A percentile compares a stretch with the other conserved stretches of the same genome.
phyloP scores from a whole-genome alignment of 2,888 invertebrate genomes.

The Oeneis ivallda region DNA sequence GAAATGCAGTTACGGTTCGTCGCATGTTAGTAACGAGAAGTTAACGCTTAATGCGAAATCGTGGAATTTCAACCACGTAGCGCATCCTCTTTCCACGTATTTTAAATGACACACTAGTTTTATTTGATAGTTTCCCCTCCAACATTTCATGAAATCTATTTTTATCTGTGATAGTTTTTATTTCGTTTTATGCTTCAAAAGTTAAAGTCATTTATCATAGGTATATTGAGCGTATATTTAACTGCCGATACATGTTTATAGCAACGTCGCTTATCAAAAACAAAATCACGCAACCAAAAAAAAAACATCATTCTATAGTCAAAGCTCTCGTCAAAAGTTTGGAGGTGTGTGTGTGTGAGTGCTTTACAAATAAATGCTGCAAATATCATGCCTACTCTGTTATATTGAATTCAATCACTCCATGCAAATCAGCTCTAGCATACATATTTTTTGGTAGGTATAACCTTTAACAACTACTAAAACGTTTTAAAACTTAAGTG shows the following conservation, averaged over 20 bases:
- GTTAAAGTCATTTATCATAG: conserved; percentile 3
- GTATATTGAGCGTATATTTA: conserved; percentile 11
- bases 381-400: background rate
- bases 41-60: no score
- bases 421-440: no score
- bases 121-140: background rate
- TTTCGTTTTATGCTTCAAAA: conserved; percentile 5
- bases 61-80: no score
- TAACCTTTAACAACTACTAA: no score
- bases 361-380: background rate
- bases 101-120: no score
- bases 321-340: background rate
- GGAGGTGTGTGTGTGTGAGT: no score
- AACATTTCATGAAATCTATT: background rate
- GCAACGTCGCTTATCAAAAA: background rate
- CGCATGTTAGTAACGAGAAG: no score
- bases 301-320: conserved; percentile 5
- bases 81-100: no score
- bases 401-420: no score
- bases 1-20: no score
- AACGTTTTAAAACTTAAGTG: no score
- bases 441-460: no score
- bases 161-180: background rate
- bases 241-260: conserved; percentile 13
- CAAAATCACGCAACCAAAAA: conserved; percentile 10